Base-by-base conservation (phyloP, 2,888 invertebrate species). In the Dicyrtomina minuta region DNA sequence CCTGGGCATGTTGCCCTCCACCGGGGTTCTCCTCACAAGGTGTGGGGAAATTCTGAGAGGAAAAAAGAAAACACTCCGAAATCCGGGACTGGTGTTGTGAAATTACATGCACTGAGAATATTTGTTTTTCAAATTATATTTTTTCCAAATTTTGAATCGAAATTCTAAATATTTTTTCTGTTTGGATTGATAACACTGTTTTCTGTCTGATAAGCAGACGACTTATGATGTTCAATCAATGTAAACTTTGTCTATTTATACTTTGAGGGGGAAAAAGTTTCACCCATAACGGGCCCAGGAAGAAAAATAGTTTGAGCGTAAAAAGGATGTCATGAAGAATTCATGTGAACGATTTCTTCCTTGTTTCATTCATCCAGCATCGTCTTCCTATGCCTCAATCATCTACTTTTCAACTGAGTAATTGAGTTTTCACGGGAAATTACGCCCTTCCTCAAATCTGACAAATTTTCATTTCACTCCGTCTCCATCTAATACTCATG, bases 221-320 rank as follows among this genome's bases (percentile, higher is more conserved):
- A 43, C 33, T 44, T 60, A 67, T 67, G 67, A 67, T 67, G 59
- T 17, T 24, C 27, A 39, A 27, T 59, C 27, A 33, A 55, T 41
- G 39, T 27, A 51, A 27, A 26, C 53, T 43, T 33, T 55, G 51
- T 60, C 74, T 71, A 71, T 76, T 75, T 76, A 75, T 75, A 76
- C 72, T 65, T 72, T 61, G 43, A 72, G 70, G 27, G 39, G 46
- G 53, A 59, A 64, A 66, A 69, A 66, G 49, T 72, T 72, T 72
- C 70, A 64, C 70, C 65, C 67, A 62, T 68, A 58, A 49, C 64
- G 66, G 41, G 58, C 67, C 67, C 75, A 76, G 78, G 78, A 77
- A 77, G 78, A 77, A 74, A 76, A 73, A 71, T 66, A 74, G 74
- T 68, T 72, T 74, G 66, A 76, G 78, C 78, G 77, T 78, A 77